These are phyloP conservation scores for Nipponacmea schrenckii DNA, from an alignment of 2,888 invertebrate genomes.

Conservation along the genomic window DNA sequence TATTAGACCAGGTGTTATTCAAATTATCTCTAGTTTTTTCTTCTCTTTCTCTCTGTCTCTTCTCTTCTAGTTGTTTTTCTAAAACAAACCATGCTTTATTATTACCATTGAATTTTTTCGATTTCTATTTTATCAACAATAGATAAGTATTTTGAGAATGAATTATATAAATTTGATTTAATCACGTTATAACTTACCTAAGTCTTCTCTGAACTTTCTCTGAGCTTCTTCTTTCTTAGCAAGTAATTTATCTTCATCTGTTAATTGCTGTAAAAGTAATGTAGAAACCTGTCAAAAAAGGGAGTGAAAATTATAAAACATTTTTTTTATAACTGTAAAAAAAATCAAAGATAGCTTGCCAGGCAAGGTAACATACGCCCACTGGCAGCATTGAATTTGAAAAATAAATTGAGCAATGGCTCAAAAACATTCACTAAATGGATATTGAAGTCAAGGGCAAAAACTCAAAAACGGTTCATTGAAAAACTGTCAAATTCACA, in stretches of 20 bases:
- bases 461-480: too few species aligned
- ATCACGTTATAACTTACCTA: slow-evolving; percentile 49
- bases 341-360: too few species aligned
- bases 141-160: background rate
- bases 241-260: slow-evolving; percentile 41
- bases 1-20: slow-evolving; percentile 48
- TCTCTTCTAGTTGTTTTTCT: slow-evolving; percentile 66
- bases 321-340: too few species aligned
- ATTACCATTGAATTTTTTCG: too few species aligned
- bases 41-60: slow-evolving; percentile 47
- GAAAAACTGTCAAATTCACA: too few species aligned
- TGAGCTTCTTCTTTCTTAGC: slow-evolving; percentile 57
- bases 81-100: background rate
- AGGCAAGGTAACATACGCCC: too few species aligned
- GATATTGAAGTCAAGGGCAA: too few species aligned
- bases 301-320: too few species aligned
- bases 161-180: background rate
- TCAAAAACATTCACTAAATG: too few species aligned
- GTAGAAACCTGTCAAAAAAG: too few species aligned
- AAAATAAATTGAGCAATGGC: too few species aligned
- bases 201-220: slow-evolving; percentile 62
- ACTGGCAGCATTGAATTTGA: too few species aligned
- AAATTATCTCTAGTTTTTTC: slow-evolving; percentile 30
- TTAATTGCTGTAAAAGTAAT: slow-evolving; percentile 37
- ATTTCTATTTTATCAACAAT: background rate